phyloP scores from a whole-genome alignment of 2,113 vertebrate species.

The Hemichromis elongatus region DNA sequence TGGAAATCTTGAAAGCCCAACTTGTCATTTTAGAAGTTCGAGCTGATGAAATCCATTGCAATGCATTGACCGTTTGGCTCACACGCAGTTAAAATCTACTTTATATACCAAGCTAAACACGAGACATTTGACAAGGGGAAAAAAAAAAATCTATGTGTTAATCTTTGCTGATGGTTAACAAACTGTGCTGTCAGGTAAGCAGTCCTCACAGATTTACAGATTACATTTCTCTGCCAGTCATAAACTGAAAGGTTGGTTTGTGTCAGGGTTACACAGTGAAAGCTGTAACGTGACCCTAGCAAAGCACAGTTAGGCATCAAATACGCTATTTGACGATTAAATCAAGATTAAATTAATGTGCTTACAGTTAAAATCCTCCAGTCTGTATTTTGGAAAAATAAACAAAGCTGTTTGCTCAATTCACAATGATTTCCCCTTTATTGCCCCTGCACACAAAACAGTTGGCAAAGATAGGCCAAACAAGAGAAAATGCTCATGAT shows the following conservation, averaged over 20 bases:
- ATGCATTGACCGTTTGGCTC: neutral
- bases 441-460: neutral
- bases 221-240: neutral
- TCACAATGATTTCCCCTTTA: neutral
- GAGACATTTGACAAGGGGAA: neutral
- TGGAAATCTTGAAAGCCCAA: neutral
- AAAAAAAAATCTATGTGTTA: neutral
- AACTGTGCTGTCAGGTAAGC: neutral
- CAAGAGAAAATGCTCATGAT: neutral
- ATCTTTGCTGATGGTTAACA: neutral
- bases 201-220: neutral
- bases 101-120: no score
- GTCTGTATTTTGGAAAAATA: neutral
- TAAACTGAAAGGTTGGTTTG: neutral
- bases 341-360: neutral
- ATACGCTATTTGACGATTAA: neutral
- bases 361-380: neutral
- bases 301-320: neutral
- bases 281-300: neutral
- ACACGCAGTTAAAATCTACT: neutral
- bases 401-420: neutral
- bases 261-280: neutral
- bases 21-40: neutral
- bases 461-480: no score
- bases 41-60: neutral